Percentiles rank a stretch among this genome's conserved stretches.
phyloP scores from a whole-genome alignment of 1,140 invertebrate species.

The Drosophila triauraria region DNA sequence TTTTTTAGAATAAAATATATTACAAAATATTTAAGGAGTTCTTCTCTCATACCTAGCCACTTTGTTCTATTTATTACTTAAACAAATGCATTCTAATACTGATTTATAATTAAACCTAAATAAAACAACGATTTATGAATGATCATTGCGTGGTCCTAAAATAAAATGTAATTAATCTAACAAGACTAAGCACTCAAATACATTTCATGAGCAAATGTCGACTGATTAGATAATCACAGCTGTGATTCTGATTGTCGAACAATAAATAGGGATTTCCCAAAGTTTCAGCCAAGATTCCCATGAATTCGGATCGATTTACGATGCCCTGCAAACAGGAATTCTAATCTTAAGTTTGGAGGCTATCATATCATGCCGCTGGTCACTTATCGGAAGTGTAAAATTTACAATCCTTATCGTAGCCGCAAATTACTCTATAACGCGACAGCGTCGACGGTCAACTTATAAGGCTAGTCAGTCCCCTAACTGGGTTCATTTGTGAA shows the following conservation, averaged over 20 bases:
- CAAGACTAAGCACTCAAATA: not conserved
- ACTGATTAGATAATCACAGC: conserved; percentile 14
- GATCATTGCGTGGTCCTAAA: too few species aligned
- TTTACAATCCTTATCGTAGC: conserved; percentile 58
- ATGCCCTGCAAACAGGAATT: not conserved
- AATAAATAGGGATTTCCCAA: conserved; percentile 25
- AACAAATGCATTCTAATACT: too few species aligned
- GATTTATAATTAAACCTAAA: not conserved
- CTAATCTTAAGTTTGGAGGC: conserved; percentile 30
- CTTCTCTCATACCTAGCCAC: too few species aligned
- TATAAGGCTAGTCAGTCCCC: conserved; percentile 40
- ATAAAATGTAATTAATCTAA: not conserved
- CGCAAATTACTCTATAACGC: conserved; percentile 46
- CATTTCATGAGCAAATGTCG: not conserved
- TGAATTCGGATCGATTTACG: conserved; percentile 36
- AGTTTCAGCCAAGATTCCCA: conserved; percentile 16
- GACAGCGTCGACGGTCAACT: conserved; percentile 7
- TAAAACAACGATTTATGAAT: not conserved
- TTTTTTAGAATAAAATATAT: too few species aligned
- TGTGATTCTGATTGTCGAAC: conserved; percentile 18
- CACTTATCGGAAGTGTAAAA: conserved; percentile 53
- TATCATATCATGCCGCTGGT: conserved; percentile 29
- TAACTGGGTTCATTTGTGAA: conserved; percentile 44
- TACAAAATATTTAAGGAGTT: too few species aligned
- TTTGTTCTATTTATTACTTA: too few species aligned